phyloP scores from a whole-genome alignment of 2,113 vertebrate species.

The Misgurnus anguillicaudatus region DNA sequence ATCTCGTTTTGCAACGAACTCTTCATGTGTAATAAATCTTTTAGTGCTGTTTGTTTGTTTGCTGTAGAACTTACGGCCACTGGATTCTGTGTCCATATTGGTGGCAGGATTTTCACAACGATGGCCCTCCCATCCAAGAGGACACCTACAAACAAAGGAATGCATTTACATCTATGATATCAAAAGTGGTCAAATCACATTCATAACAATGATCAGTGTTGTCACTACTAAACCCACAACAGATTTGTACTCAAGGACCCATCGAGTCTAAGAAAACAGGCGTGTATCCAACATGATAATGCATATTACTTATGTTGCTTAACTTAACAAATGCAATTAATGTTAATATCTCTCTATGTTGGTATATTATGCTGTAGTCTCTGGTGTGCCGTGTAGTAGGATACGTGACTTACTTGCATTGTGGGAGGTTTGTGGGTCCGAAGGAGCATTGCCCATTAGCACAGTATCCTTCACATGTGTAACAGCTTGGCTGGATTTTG shows the following conservation, averaged over 20 bases:
- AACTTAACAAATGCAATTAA: no score
- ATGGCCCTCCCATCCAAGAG: conserved; percentile 53
- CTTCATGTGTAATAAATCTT: no score
- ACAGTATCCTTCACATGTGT: conserved; percentile 89
- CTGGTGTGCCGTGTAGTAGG: background rate
- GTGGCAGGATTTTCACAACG: conserved; percentile 41
- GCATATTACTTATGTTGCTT: no score
- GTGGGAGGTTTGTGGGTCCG: conserved; percentile 79
- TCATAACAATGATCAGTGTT: background rate
- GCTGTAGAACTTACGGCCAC: conserved; percentile 49
- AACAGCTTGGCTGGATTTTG: conserved; percentile 84
- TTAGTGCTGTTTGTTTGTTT: no score
- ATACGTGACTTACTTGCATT: conserved; percentile 81
- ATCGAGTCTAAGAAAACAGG: no score
- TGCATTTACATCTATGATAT: background rate
- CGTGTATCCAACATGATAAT: no score
- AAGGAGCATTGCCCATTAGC: conserved; percentile 87
- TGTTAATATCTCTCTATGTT: no score
- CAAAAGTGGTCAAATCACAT: background rate
- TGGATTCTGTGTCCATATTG: background rate
- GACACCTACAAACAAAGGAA: conserved; percentile 49
- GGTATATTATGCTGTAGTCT: no score
- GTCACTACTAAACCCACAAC: background rate
- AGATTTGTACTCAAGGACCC: background rate
- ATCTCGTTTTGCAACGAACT: no score